Conservation (phyloP, 2,797 vertebrate genomes). For the Myotis pilosus region DNA sequence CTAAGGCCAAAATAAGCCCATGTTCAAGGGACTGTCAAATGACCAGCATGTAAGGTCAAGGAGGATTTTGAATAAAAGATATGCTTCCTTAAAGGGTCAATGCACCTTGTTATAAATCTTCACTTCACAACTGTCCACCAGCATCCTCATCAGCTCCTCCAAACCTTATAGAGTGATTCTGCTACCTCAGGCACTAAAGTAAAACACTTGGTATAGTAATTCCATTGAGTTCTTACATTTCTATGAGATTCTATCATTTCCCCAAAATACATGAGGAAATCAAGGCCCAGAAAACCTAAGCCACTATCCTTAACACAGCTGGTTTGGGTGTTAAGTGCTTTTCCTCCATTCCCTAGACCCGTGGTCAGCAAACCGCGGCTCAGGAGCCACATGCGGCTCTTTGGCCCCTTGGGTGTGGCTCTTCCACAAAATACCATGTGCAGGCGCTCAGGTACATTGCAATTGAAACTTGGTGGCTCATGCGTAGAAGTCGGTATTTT, state of each 20-base stretch:
- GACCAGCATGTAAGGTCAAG: neutral
- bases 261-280: neutral
- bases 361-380: no score
- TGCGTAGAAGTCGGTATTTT: no score
- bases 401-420: no score
- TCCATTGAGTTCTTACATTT: neutral
- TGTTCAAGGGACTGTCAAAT: neutral
- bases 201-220: neutral
- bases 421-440: no score
- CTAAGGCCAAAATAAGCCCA: neutral
- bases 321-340: neutral
- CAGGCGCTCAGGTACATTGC: fast-evolving
- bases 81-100: neutral
- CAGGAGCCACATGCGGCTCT: no score
- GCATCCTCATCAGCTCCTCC: neutral
- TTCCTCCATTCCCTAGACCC: neutral
- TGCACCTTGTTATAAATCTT: neutral
- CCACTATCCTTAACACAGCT: neutral
- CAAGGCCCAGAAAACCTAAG: neutral
- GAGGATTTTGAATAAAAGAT: neutral
- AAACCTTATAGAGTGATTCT: neutral
- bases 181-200: neutral
- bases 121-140: neutral
- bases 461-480: no score
- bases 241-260: neutral